phyloP scores from a whole-genome alignment of 2,888 invertebrate species.

The Strigamia crassipes region DNA sequence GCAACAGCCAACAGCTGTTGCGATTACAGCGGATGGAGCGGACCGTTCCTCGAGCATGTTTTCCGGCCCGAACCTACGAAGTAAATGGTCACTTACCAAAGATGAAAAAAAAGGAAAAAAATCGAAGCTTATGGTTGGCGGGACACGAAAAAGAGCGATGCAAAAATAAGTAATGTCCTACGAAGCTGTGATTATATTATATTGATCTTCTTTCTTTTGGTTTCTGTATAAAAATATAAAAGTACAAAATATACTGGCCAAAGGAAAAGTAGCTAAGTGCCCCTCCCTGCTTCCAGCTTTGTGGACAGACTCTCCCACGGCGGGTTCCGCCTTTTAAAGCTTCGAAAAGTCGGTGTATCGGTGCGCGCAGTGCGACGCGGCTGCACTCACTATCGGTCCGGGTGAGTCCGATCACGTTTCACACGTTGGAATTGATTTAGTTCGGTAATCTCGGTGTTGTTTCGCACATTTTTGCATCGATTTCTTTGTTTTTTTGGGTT shows the following conservation, averaged over 20 bases:
- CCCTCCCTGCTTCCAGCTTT: slow-evolving; percentile 42
- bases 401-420: neutral
- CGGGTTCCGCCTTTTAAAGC: neutral
- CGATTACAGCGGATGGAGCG: neutral
- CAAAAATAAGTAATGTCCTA: slow-evolving; percentile 30
- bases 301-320: slow-evolving; percentile 10
- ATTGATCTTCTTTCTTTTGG: slow-evolving; percentile 1
- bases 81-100: slow-evolving; percentile 13
- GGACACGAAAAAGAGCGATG: neutral
- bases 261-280: slow-evolving; percentile 36
- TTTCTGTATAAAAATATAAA: slow-evolving; percentile 43
- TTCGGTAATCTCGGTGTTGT: too few species aligned
- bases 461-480: too few species aligned
- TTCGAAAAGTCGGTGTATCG: neutral
- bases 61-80: neutral
- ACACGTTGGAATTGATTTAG: neutral
- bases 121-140: neutral
- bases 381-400: neutral
- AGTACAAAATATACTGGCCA: slow-evolving; percentile 44
- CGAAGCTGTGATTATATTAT: slow-evolving; percentile 8
- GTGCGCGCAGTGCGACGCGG: neutral
- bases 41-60: neutral
- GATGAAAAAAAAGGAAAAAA: neutral
- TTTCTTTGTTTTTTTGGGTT: neutral
- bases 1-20: neutral